phyloP scores from a whole-genome alignment of 2,113 vertebrate species.

The Tonatia bakeri region DNA sequence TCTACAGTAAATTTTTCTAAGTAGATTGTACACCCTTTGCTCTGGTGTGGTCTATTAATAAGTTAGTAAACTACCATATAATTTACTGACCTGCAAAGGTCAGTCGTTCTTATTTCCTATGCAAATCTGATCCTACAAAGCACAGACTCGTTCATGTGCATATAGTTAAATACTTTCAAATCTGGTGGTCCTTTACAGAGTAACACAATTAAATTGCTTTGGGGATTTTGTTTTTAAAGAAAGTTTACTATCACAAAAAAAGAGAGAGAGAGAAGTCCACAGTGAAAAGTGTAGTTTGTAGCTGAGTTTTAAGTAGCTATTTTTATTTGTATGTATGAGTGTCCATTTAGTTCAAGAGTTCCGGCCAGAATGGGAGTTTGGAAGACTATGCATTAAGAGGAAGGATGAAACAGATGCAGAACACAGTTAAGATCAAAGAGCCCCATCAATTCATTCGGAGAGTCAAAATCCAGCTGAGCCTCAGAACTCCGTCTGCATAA shows the following conservation, averaged over 20 bases:
- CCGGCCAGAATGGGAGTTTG: constrained; percentile 61
- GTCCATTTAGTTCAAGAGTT: constrained; percentile 9
- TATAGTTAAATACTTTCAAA: neutral
- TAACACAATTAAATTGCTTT: neutral
- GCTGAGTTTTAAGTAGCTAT: neutral
- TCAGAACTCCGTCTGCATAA: constrained; percentile 82
- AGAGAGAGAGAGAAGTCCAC: neutral
- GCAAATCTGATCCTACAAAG: neutral
- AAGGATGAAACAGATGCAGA: constrained; percentile 85
- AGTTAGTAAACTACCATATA: neutral
- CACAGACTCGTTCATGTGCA: neutral
- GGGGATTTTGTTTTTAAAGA: neutral
- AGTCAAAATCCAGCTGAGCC: constrained; percentile 87
- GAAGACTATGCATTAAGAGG: constrained; percentile 77
- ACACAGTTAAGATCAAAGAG: constrained; percentile 86
- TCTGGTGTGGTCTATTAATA: neutral
- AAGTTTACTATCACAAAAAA: neutral
- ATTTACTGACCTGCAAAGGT: neutral
- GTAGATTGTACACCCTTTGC: neutral
- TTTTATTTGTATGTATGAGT: constrained; percentile 28
- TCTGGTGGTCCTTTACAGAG: neutral
- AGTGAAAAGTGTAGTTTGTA: neutral
- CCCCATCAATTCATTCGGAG: constrained; percentile 84
- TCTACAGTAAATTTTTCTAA: neutral
- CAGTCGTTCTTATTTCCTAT: neutral